phyloP scores from a whole-genome alignment of 1,140 invertebrate species.

The Euglossa dilemma region DNA sequence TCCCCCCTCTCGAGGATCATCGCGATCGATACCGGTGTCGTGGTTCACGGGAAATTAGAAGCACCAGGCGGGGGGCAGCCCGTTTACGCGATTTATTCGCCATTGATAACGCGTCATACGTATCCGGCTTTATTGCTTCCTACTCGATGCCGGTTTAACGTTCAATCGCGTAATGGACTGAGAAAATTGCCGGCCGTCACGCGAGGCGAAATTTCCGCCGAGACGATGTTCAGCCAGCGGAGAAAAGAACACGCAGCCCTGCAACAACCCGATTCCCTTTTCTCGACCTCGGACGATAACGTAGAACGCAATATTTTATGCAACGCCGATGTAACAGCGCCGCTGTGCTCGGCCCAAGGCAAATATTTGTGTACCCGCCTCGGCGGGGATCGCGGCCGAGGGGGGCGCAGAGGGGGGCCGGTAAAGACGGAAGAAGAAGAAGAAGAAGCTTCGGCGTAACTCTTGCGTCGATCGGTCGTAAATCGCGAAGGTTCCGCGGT shows the following conservation, averaged over 20 bases:
- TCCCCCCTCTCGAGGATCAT: no score
- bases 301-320: background rate
- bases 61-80: no score
- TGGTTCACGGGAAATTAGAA: no score
- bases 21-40: background rate
- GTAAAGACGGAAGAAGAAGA: background rate
- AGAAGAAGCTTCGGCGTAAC: background rate
- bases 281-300: background rate
- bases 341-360: background rate
- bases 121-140: slow-evolving; percentile 6
- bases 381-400: background rate
- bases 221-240: background rate
- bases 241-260: no score
- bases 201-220: background rate
- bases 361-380: slow-evolving; percentile 25
- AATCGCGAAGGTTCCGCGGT: background rate
- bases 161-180: slow-evolving; percentile 37
- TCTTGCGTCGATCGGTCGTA: background rate
- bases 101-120: background rate
- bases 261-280: no score
- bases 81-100: background rate
- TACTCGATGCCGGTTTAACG: slow-evolving; percentile 31
- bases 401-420: no score
- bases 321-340: background rate
- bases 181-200: slow-evolving; percentile 35